Conservation (phyloP, 2,113 vertebrate species). For the Chunga burmeisteri region DNA sequence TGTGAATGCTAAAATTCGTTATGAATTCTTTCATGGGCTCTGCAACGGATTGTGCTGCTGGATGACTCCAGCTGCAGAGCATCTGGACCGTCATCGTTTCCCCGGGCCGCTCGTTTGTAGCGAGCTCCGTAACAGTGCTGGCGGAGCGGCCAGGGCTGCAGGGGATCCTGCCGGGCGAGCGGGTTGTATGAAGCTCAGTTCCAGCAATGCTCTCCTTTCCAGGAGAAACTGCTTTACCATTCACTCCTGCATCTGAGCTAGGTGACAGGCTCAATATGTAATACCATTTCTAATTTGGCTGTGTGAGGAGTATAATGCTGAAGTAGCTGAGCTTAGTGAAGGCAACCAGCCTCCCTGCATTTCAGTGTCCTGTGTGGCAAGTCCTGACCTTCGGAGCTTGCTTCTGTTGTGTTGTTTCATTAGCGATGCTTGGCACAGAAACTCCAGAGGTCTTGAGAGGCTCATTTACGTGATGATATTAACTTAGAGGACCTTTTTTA, state of each 20-base stretch:
- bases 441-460: not conserved
- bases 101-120: not conserved
- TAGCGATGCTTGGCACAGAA: not conserved
- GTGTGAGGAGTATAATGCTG: not conserved
- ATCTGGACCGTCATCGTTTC: slow-evolving; percentile 30
- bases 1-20: not conserved
- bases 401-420: not conserved
- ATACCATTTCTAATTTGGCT: not conserved
- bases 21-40: not conserved
- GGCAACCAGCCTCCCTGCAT: not conserved
- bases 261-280: not conserved
- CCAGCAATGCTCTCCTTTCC: not conserved
- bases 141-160: not conserved
- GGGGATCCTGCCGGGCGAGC: not conserved
- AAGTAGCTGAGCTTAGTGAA: not conserved
- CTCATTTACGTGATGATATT: not conserved
- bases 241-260: not conserved
- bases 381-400: not conserved
- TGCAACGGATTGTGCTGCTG: not conserved
- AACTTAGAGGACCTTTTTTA: not conserved
- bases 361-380: not conserved
- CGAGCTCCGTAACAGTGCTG: not conserved
- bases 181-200: not conserved
- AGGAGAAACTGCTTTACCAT: not conserved
- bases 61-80: slow-evolving; percentile 16